phyloP scores from a whole-genome alignment of 2,113 vertebrate species.

The Pseudolaguvia tuberculata region DNA sequence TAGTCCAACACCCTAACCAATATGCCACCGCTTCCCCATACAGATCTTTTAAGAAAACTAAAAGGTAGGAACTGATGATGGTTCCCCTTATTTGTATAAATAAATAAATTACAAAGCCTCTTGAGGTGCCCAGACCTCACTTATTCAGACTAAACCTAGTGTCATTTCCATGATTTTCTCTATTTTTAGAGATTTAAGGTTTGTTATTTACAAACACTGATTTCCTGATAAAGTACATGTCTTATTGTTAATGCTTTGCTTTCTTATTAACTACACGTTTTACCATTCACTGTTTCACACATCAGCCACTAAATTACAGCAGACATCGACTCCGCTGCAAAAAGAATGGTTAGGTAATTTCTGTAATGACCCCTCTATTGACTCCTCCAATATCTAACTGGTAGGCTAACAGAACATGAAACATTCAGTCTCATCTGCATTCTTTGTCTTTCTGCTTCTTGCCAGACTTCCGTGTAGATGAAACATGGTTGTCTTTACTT shows the following conservation, averaged over 20 bases:
- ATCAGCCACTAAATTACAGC: not conserved
- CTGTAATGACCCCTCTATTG: not conserved
- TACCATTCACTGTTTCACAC: not conserved
- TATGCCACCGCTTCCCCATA: too few species aligned
- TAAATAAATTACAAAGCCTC: not conserved
- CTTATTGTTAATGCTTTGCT: not conserved
- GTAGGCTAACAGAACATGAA: slow-evolving; percentile 15
- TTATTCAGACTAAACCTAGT: not conserved
- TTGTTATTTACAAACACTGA: not conserved
- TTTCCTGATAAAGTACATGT: not conserved
- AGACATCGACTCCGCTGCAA: not conserved
- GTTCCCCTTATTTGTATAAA: not conserved
- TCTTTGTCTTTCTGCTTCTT: slow-evolving; percentile 83
- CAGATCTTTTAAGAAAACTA: not conserved
- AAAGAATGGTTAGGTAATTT: not conserved
- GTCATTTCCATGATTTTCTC: not conserved
- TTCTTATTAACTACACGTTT: not conserved
- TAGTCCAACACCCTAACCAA: too few species aligned
- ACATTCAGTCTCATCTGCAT: slow-evolving; percentile 59
- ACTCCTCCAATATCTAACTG: slow-evolving; percentile 1
- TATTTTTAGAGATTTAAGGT: not conserved
- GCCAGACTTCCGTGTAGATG: slow-evolving; percentile 66
- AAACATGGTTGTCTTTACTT: slow-evolving; percentile 61
- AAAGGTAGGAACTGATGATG: not conserved
- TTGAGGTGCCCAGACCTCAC: not conserved